Evolutionary conservation across 2,797 vertebrate species (phyloP), one percentile per base, ranked within the genome.

Genomic region (Pagetopsis macropterus): DNA sequence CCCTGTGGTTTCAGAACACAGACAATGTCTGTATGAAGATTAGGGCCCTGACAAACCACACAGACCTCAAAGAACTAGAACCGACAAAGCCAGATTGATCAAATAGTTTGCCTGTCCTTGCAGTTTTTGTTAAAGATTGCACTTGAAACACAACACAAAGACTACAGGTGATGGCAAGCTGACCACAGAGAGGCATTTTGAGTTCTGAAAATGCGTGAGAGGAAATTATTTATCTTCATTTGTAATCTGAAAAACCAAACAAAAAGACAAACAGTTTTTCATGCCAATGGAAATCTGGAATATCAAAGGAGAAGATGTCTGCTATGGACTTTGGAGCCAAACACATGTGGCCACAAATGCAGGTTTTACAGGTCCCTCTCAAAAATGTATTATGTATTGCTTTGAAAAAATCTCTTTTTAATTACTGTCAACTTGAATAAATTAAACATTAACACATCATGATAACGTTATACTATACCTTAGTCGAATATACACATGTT

Each of bases 21-120:
- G 88, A 82, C 65, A 82, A 79, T 71, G 86, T 84, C 88, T 92
- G 84, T 91, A 91, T 92, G 89, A 91, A 91, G 88, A 92, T 91
- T 88, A 92, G 79, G 83, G 60, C 74, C 70, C 67, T 72, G 67
- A 86, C 83, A 86, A 82, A 79, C 81, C 74, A 76, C 67, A 76
- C 82, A 48, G 52, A 77, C 83, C 84, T 87, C 75, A 85, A 84
- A 87, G 83, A 86, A 68, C 51, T 2, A 15, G 45, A 59, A 58
- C 76, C n/a, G 66, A 87, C 83, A 83, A 86, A 90, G 55, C 72
- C 75, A 37, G 75, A 21, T 76, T 48, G 79, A 88, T 89, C 89
- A 88, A 86, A 89, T 77, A n/a, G 54, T 63, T 57, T 78, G 78
- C 45, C 19, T 82, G 40, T 56, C 76, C 63, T 75, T 45, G 5